phyloP scores from a whole-genome alignment of 2,888 invertebrate genomes.

The Xanthorhoe designata region DNA sequence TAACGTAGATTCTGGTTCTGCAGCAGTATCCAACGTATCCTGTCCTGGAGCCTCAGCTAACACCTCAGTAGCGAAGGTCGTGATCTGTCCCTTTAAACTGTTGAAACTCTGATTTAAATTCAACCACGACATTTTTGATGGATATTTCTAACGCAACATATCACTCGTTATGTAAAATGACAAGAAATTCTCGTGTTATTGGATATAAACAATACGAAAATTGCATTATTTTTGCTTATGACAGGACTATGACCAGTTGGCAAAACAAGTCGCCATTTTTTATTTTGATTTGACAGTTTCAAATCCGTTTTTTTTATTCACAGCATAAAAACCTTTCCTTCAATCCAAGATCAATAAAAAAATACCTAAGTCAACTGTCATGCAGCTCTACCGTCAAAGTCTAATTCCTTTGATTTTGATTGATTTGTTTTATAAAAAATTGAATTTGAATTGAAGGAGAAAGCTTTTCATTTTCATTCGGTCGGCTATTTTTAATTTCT shows the following conservation, averaged over 20 bases:
- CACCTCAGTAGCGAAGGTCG: constrained; percentile 95
- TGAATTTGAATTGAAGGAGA: background rate
- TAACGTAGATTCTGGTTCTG: constrained; percentile 57
- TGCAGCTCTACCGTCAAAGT: too few species aligned
- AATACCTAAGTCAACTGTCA: too few species aligned
- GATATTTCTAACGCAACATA: constrained; percentile 59
- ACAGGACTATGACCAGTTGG: constrained; percentile 83
- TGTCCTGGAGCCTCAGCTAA: constrained; percentile 90
- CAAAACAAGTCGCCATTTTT: constrained; percentile 74
- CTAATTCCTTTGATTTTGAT: background rate
- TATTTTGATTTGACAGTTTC: constrained; percentile 24
- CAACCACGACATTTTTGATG: constrained; percentile 88
- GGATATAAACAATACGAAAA: constrained; percentile 76
- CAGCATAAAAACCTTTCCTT: too few species aligned
- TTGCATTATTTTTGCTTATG: constrained; percentile 77
- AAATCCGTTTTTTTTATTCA: background rate
- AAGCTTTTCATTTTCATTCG: too few species aligned
- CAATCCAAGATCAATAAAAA: too few species aligned
- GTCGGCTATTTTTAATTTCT: too few species aligned
- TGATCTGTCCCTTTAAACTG: constrained; percentile 94
- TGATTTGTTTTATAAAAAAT: background rate
- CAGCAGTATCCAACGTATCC: constrained; percentile 56
- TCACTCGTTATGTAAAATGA: constrained; percentile 56
- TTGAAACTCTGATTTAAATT: constrained; percentile 88
- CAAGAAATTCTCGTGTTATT: constrained; percentile 53